Evolutionary conservation across 2,797 vertebrate species (phyloP), one percentile per base, ranked within the genome.

Genomic region (Ceryle rudis): DNA sequence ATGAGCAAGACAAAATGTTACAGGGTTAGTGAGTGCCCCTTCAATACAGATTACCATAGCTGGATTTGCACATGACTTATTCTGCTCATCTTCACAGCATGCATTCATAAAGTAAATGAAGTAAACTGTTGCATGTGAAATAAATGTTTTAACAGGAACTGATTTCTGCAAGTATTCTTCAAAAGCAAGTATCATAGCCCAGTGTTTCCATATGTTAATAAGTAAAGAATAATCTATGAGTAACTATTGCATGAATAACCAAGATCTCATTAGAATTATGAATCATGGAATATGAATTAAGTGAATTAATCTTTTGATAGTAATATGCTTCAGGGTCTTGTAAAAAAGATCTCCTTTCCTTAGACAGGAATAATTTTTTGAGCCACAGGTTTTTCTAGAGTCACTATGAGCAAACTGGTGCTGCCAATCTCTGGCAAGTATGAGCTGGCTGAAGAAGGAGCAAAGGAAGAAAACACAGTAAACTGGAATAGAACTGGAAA

Each of bases 191-290:
- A 62, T 42, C 81, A 91, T 16, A 93, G 11, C 19, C 61, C 64
- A 64, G n/a, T 39, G 42, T 81, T 94, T 86, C 83, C 33, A 23
- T 65, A 84, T 42, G 62, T 62, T 94, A 95, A 86, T 75, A 83
- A 90, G 33, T 18, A 77, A 69, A 52, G n/a, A 81, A 90, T 93
- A 96, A 96, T 81, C 85, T 81, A 89, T 81, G 87, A 96, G 91
- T 46, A 95, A 89, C 58, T 80, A 58, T 4, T 57, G 89, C 85
- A 89, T 74, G 73, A 96, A 95, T 84, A 96, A 95, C 81, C 51
- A 49, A 85, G 83, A 97, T 61, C 65, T 80, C 95, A 91, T 77
- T 85, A 71, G 90, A 95, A 93, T 92, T 69, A 86, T 79, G 57
- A 94, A 71, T 91, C 80, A 81, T n/a, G 41, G 87, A 93, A 88